Evolutionary conservation across 2,797 vertebrate genomes (phyloP), one percentile per base, ranked within the genome.

Genomic region (Eulemur coronatus): DNA sequence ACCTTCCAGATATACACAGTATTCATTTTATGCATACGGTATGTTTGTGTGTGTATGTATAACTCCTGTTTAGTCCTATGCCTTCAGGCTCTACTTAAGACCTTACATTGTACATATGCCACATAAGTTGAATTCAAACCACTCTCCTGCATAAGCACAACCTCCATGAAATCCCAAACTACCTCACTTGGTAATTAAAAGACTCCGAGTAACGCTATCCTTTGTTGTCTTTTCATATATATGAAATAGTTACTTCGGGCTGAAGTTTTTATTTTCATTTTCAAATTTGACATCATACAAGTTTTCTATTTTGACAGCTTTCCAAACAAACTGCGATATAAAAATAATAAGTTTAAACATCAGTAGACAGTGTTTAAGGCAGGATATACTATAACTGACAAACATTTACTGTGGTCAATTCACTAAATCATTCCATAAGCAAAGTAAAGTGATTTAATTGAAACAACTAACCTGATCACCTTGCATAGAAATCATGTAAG

Each of bases 291-390:
- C 30, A 76, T 50, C 57, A 46, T 2, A 28, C 0, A 76, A 28
- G 17, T 46, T 88, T 80, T 82, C 75, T 69, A 84, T 48, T 88
- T 93, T 84, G 63, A 46, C 30, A 79, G 22, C 73, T 92, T 95
- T 92, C 33, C 50, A 87, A 82, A 50, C 4, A 85, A 91, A 38
- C 24, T 67, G 4, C 65, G 41, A 78, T 38, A 8, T 78, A 52
- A 94, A 91, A 52, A 72, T 35, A 76, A 72, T 50, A 72, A 41
- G 79, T 89, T 80, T 57, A 95, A 81, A 55, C 67, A 52, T 57
- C 18, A 92, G 38, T 22, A 87, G 46, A 55, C 3, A 72, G 70
- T 24, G 35, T 38, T 91, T 92, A 89, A 9, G 38, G 26, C 3
- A 70, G 10, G 35, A 33, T 70, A 76, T 52, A 61, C 22, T 70